Evolutionary conservation across 2,888 invertebrate genomes (phyloP).

Genomic region (Melanargia galathea): DNA sequence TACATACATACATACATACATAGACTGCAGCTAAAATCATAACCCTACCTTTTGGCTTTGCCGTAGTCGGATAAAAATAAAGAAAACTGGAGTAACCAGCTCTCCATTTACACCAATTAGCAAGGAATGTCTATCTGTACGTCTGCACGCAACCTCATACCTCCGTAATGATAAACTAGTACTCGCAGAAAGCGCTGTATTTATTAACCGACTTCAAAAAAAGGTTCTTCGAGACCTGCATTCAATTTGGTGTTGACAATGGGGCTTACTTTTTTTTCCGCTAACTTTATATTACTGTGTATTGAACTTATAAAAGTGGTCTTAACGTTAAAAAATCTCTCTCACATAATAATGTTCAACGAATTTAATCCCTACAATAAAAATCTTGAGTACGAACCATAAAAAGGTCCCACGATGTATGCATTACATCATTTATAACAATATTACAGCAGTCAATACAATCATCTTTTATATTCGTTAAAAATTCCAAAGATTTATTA

Average conservation of each 20-base stretch:
- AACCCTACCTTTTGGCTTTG: too few species aligned
- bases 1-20: too few species aligned
- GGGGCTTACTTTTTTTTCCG: too few species aligned
- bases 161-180: not conserved
- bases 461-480: conserved; percentile 20
- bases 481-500: conserved; percentile 29
- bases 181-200: not conserved
- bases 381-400: not conserved
- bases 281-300: too few species aligned
- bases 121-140: not conserved
- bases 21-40: too few species aligned
- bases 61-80: too few species aligned
- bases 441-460: conserved; percentile 20
- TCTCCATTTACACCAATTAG: not conserved
- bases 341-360: not conserved
- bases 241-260: too few species aligned
- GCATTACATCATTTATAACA: conserved; percentile 20
- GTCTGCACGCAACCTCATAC: not conserved
- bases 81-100: conserved; percentile 2
- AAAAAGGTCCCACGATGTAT: conserved; percentile 1
- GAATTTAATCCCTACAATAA: not conserved
- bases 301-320: too few species aligned
- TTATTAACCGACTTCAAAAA: too few species aligned
- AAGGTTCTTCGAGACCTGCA: too few species aligned
- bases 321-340: too few species aligned